Evolutionary conservation across 23 tunicate genomes (phyloP).

Genomic region (Clavelina lepadiformis): DNA sequence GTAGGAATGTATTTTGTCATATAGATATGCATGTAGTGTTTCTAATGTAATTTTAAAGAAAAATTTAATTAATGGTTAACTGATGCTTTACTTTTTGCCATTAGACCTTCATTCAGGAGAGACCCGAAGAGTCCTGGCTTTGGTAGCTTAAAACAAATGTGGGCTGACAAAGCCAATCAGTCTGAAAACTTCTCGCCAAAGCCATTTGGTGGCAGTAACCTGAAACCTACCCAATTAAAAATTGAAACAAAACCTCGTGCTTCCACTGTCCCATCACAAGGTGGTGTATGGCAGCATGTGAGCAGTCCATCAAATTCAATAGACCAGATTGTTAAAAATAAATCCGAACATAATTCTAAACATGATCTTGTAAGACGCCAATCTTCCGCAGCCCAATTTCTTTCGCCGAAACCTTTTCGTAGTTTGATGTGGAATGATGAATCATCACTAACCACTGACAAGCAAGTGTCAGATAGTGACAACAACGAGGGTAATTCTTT

Average conservation of each 20-base stretch:
- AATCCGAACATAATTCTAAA: no score
- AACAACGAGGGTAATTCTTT: background rate
- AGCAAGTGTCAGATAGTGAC: background rate
- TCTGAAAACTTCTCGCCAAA: constrained; percentile 13
- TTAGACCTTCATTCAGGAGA: constrained; percentile 20
- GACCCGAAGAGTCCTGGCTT: constrained; percentile 43
- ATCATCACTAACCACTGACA: background rate
- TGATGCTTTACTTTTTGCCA: background rate
- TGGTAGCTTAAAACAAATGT: constrained; percentile 51
- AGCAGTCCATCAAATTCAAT: background rate
- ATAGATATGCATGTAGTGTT: no score
- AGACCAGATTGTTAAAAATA: no score
- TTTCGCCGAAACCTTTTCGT: constrained; percentile 44
- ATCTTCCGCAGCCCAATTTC: background rate
- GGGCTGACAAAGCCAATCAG: constrained; percentile 31
- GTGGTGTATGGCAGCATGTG: background rate
- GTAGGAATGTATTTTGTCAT: no score
- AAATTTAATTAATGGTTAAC: no score
- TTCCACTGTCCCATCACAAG: background rate
- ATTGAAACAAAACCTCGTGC: background rate
- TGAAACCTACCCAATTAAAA: background rate
- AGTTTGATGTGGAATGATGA: background rate
- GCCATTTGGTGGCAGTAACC: background rate
- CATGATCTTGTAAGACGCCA: background rate
- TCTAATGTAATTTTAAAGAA: no score